A percentile compares a stretch with the other conserved stretches of the same genome.
Evolutionary conservation across 2,888 invertebrate species (phyloP).

Genomic region (Parthenolecanium corni): DNA sequence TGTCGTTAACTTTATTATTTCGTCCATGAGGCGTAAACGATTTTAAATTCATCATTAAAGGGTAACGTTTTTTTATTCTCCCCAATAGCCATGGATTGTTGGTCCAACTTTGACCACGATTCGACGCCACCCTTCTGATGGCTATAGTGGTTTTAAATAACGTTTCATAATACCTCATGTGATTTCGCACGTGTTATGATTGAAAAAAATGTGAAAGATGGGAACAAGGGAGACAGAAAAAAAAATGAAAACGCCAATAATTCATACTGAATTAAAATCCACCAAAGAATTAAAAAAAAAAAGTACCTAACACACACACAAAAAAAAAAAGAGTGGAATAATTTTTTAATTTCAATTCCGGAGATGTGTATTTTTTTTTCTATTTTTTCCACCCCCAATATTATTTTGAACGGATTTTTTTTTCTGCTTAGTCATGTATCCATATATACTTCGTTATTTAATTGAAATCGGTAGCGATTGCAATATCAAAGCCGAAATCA

Average conservation of each 20-base stretch:
- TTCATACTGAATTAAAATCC: neutral
- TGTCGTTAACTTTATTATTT: constrained; percentile 26
- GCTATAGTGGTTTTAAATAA: neutral
- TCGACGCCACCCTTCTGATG: no score
- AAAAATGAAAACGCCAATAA: neutral
- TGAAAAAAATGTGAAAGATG: neutral
- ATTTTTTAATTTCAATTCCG: constrained; percentile 24
- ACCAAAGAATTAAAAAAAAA: neutral
- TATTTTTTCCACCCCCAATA: constrained; percentile 16
- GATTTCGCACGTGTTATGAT: neutral
- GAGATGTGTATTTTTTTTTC: constrained; percentile 22
- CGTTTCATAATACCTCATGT: neutral
- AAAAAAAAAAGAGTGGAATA: constrained; percentile 4
- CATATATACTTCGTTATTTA: constrained; percentile 19
- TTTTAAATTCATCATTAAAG: constrained; percentile 21
- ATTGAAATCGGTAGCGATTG: constrained; percentile 28
- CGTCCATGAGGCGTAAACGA: constrained; percentile 13
- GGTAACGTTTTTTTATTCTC: neutral
- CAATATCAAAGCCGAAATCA: constrained; percentile 26
- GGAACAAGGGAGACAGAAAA: neutral
- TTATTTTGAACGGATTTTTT: neutral
- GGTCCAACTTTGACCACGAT: no score
- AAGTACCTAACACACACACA: no score
- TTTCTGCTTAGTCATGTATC: constrained; percentile 6
- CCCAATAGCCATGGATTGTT: no score